These are phyloP conservation scores for Hyphantria cunea DNA, from an alignment of 1,140 invertebrate species.

Conservation along the genomic window DNA sequence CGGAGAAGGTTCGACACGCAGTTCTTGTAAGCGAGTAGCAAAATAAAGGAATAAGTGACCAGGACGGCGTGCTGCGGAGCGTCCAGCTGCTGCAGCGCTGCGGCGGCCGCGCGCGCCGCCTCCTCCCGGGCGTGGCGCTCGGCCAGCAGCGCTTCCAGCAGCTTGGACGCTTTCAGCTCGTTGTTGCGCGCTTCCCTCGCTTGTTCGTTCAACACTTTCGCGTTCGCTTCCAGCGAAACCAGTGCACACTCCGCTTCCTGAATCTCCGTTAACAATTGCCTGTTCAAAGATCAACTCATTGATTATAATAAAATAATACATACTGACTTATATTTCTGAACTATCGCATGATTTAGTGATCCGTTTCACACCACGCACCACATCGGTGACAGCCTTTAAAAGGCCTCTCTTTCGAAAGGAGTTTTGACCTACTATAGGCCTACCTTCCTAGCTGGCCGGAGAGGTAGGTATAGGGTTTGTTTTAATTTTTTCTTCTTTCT, in stretches of 20 bases:
- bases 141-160: constrained; percentile 44
- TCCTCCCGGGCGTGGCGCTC: constrained; percentile 33
- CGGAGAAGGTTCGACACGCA: too few relatives aligned
- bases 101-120: constrained; percentile 33
- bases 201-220: constrained; percentile 39
- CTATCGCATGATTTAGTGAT: too few relatives aligned
- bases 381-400: too few relatives aligned
- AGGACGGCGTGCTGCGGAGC: constrained; percentile 52
- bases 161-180: constrained; percentile 31
- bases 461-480: too few relatives aligned
- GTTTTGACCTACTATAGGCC: too few relatives aligned
- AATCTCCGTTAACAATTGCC: constrained; percentile 62
- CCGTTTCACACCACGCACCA: too few relatives aligned
- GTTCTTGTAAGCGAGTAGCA: too few relatives aligned
- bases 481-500: too few relatives aligned
- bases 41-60: constrained; percentile 37
- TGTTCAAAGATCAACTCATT: constrained; percentile 21
- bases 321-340: too few relatives aligned
- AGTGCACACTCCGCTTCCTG: constrained; percentile 48
- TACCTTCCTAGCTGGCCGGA: too few relatives aligned
- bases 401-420: too few relatives aligned
- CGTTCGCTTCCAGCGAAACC: constrained; percentile 39
- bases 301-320: neutral
- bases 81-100: constrained; percentile 37
- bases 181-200: constrained; percentile 30